A percentile compares a stretch with the other conserved stretches of the same genome.
Evolutionary conservation across 2,113 vertebrate genomes (phyloP).

Genomic region (Lontra canadensis): DNA sequence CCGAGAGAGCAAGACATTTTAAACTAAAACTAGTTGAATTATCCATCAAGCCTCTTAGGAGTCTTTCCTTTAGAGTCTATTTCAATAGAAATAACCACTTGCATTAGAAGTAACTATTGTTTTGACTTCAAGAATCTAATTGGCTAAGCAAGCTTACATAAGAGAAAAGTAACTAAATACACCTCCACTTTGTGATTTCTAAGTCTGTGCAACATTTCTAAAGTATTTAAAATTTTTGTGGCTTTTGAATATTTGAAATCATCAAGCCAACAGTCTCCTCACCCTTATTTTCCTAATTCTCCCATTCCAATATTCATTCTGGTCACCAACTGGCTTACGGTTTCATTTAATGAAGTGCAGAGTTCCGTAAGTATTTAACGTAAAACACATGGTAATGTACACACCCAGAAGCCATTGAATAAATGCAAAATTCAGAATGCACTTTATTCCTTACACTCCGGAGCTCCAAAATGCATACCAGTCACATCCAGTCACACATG

Average conservation of each 20-base stretch:
- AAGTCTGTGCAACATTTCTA: slow-evolving; percentile 62
- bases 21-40: background rate
- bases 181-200: slow-evolving; percentile 60
- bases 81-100: background rate
- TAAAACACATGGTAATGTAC: slow-evolving; percentile 76
- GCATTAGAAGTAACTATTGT: background rate
- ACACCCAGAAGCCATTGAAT: slow-evolving; percentile 67
- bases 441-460: background rate
- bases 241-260: slow-evolving; percentile 65
- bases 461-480: slow-evolving; percentile 45
- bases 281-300: slow-evolving; percentile 73
- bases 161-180: slow-evolving; percentile 63
- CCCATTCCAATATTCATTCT: slow-evolving; percentile 68
- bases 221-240: slow-evolving; percentile 80
- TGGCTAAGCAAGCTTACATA: slow-evolving; percentile 26
- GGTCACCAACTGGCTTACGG: slow-evolving; percentile 64
- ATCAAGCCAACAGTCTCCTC: slow-evolving; percentile 62
- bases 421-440: slow-evolving; percentile 48
- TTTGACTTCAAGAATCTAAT: slow-evolving; percentile 41
- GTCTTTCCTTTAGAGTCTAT: background rate
- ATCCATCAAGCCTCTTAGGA: background rate
- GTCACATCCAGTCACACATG: too few relatives aligned
- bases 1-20: background rate
- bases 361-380: slow-evolving; percentile 71
- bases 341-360: slow-evolving; percentile 73